Percentiles rank a stretch among this genome's conserved stretches.
phyloP scores from a whole-genome alignment of 2,113 vertebrate genomes.

The Barbus barbus region DNA sequence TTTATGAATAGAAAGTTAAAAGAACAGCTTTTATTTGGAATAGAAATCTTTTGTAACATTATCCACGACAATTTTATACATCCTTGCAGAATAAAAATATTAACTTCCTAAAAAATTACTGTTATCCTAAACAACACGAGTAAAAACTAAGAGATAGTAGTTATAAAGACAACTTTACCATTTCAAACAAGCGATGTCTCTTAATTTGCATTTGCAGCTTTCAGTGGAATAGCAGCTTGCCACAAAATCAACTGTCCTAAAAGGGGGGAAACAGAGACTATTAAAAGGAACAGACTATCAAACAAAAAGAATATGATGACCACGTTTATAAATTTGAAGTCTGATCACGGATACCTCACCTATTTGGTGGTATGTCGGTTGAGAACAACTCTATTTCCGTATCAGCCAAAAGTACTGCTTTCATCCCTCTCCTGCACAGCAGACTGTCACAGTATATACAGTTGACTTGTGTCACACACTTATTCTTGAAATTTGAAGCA shows the following conservation, averaged over 20 bases:
- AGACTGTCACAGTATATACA: conserved; percentile 85
- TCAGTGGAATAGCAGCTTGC: conserved; percentile 94
- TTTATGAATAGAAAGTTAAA: too few species aligned
- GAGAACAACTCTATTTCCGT: conserved; percentile 91
- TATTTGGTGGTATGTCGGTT: conserved; percentile 92
- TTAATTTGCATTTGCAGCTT: conserved; percentile 93
- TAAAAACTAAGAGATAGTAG: not conserved
- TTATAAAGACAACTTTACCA: conserved; percentile 75
- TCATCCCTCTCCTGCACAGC: conserved; percentile 86
- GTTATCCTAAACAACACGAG: not conserved
- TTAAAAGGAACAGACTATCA: too few species aligned
- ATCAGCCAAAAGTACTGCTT: conserved; percentile 84
- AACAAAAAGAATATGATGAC: conserved; percentile 5
- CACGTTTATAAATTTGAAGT: not conserved
- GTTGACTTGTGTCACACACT: conserved; percentile 84
- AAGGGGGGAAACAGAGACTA: conserved; percentile 42
- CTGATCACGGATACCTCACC: conserved; percentile 72
- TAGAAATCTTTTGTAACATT: too few species aligned
- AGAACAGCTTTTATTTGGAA: too few species aligned
- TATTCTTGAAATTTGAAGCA: conserved; percentile 84
- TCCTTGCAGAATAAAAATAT: too few species aligned
- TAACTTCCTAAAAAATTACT: too few species aligned
- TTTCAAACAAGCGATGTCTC: conserved; percentile 92
- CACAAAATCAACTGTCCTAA: conserved; percentile 91
- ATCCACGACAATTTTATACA: too few species aligned